A percentile compares a stretch with the other conserved stretches of the same genome.
phyloP scores from a whole-genome alignment of 2,113 vertebrate species.

The Microtus richardsoni region DNA sequence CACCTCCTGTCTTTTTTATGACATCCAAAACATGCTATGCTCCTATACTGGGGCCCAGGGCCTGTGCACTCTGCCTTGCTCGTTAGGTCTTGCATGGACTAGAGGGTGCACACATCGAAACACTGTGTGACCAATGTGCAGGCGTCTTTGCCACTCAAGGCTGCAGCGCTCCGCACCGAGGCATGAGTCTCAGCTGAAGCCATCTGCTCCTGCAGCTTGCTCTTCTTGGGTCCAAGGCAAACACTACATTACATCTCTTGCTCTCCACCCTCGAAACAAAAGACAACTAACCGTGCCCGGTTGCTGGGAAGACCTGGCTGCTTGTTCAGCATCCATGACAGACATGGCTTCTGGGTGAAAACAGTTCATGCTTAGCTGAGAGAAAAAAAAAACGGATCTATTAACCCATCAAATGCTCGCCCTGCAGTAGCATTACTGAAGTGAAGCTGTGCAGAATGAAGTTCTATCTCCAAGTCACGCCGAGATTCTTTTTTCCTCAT shows the following conservation, averaged over 20 bases:
- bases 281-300: background rate
- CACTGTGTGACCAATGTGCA: background rate
- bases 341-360: background rate
- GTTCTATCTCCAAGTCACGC: background rate
- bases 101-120: background rate
- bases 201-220: background rate
- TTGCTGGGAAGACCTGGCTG: background rate
- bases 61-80: background rate
- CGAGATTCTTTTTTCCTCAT: background rate
- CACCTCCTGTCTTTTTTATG: background rate
- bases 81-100: background rate
- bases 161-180: background rate
- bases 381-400: background rate
- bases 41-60: background rate
- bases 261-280: background rate
- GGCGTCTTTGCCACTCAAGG: background rate
- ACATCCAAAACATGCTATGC: background rate
- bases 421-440: background rate
- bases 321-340: background rate
- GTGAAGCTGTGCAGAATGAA: background rate
- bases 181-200: background rate
- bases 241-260: background rate
- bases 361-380: background rate
- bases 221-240: background rate
- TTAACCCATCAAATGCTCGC: slow-evolving; percentile 13